Percentiles rank a stretch among this genome's conserved stretches.
Conservation (phyloP, 2,113 vertebrate genomes). For the Bostrychus sinensis region DNA sequence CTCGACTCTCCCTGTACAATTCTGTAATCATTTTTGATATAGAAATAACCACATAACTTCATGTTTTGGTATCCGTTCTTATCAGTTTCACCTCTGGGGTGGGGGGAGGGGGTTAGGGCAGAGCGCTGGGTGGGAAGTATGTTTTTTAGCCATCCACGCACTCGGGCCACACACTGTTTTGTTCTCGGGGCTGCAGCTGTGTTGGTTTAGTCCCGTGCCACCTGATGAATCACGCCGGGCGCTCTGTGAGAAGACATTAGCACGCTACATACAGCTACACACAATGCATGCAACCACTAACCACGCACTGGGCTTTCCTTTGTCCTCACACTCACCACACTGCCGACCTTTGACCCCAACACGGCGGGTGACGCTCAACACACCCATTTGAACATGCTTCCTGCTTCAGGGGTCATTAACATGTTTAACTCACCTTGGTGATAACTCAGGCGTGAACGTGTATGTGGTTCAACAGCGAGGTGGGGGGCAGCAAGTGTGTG, state of each 20-base stretch:
- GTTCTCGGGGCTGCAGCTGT: constrained; percentile 74
- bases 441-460: constrained; percentile 50
- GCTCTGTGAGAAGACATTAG: constrained; percentile 48
- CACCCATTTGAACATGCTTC: constrained; percentile 45
- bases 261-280: constrained; percentile 26
- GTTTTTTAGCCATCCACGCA: constrained; percentile 78
- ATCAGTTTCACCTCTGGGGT: constrained; percentile 45
- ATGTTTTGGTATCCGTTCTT: constrained; percentile 24
- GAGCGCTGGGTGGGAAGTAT: constrained; percentile 65
- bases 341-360: constrained; percentile 28
- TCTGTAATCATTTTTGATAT: too few species aligned
- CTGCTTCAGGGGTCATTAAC: constrained; percentile 63
- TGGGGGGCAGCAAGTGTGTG: neutral
- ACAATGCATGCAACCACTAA: neutral
- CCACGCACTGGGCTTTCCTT: constrained; percentile 2
- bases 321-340: constrained; percentile 25
- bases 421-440: constrained; percentile 57
- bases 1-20: too few species aligned
- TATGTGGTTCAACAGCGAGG: constrained; percentile 23
- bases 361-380: constrained; percentile 26
- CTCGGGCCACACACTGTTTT: constrained; percentile 15
- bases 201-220: constrained; percentile 81
- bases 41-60: neutral
- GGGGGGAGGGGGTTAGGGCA: constrained; percentile 17
- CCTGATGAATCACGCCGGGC: constrained; percentile 78